phyloP scores from a whole-genome alignment of 2,113 vertebrate species.

The Megatriorchis doriae region DNA sequence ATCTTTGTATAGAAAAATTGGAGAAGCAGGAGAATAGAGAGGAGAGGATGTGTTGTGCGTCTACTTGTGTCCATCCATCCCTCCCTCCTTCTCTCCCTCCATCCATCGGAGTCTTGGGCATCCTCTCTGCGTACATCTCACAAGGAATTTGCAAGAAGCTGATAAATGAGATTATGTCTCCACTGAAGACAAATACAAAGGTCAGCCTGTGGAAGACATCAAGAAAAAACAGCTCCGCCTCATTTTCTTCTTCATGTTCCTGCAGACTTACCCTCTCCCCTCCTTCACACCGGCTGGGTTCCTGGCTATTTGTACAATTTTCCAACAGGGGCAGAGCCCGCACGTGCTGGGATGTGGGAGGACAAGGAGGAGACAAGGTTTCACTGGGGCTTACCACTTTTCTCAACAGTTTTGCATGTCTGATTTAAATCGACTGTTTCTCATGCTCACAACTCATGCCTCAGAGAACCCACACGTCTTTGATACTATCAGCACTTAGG shows the following conservation, averaged over 20 bases:
- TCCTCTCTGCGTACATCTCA: neutral
- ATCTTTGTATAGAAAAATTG: neutral
- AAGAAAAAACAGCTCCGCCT: neutral
- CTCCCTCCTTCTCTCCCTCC: neutral
- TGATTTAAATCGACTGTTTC: neutral
- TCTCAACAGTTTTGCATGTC: neutral
- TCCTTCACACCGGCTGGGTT: neutral
- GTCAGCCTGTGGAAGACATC: neutral
- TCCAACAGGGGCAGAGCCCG: neutral
- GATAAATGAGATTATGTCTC: neutral
- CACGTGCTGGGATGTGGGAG: neutral
- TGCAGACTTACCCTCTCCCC: neutral
- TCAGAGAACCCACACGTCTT: neutral
- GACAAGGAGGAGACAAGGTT: neutral
- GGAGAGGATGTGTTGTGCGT: neutral
- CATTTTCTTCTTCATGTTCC: neutral
- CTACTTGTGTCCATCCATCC: neutral
- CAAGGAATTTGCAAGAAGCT: neutral
- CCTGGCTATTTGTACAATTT: neutral
- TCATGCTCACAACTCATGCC: neutral
- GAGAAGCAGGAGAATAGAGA: neutral
- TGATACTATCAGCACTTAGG: neutral
- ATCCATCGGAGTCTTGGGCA: neutral
- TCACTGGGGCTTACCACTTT: neutral
- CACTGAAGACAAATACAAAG: neutral